Evolutionary conservation across 2,888 invertebrate genomes (phyloP), one percentile per base, ranked within the genome.

Genomic region (Drosophila nigricruria): DNA sequence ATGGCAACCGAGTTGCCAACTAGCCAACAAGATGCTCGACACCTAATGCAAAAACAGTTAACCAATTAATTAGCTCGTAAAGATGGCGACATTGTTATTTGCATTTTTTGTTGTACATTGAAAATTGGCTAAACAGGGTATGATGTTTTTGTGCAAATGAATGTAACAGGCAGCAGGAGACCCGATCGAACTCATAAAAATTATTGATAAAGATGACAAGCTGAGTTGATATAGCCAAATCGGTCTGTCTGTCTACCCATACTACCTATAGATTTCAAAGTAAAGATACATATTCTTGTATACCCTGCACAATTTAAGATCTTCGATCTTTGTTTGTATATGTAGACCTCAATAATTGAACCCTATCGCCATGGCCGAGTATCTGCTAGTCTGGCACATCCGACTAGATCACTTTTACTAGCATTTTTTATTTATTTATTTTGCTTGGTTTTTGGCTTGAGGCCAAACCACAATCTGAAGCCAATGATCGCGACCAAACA

Each of bases 1-100:
- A 32, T 10, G 32, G 58, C 32, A 6, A 42, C 16, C 42, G 10
- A 47, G 59, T 54, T 62, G 49, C 42, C 67, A 58, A 74, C 69
- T 57, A 68, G 74, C 82, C 82, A 88, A 79, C 76, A 88, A 73
- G 85, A 75, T 70, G 69, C 61, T 84, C 72, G 69, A 84, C 82
- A 84, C 85, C 77, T 82, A 47, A 57, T 43, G 56, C 27, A 30
- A 30, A 66, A 42, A 78, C 50, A 78, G 62, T 73, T 70, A 54
- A 60, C 50, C 73, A 76, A 78, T 82, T 85, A 85, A 83, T 82
- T 82, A 68, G 70, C 54, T 77, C 66, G 70, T 63, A 34, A 62
- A 80, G 50, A 65, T 62, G 47, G 53, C 65, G 56, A 62, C 50
- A 49, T 36, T 64, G 34, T 43, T 2, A 30, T 49, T 49, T 12